Base-by-base conservation (phyloP, 2,797 vertebrate species). In the Geotrypetes seraphini region DNA sequence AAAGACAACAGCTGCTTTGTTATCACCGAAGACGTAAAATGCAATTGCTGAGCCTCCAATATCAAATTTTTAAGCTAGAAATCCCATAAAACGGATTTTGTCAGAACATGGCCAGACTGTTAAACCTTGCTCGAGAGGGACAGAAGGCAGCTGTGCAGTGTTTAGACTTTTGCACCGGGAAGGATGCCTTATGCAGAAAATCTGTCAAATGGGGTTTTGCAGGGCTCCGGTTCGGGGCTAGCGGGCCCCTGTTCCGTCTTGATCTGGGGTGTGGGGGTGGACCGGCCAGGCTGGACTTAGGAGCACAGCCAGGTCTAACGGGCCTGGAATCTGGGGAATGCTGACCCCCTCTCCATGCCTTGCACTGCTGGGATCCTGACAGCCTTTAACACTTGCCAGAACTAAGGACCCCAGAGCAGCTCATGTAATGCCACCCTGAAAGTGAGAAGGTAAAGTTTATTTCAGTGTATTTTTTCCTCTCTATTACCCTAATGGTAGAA, bases 351-450 rank as follows among this genome's bases (percentile, higher is more conserved):
- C 70, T 69, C 61, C 37, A 54, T 34, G 31, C 41, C 39, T 53
- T 76, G 61, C 42, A 31, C 28, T 10, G n/a, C n/a, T n/a, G n/a
- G n/a, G n/a, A n/a, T n/a, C 43, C 79, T 93, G 92, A 94, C 90
- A 92, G 84, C 78, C n/a, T 73, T 27, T 90, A 88, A 98, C 89
- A 92, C 88, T 93, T 79, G 83, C 89, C 92, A 98, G 92, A 95
- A 75, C 83, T 26, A 52, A 28, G 63, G 82, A 84, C 77, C 85
- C 69, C 74, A 20, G 73, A 53, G 62, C 69, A 69, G 77, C 82
- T 90, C 87, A 91, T 90, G 88, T 87, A 87, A 75, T 78, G 89
- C 89, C 89, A 92, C 91, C 90, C 89, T 87, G 85, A 75, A 69
- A 83, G 86, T 78, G 79, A 89, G 83, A 88, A 87, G 69, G 81